Evolutionary conservation across 2,113 vertebrate species (phyloP).

Genomic region (Erpornis zantholeuca): DNA sequence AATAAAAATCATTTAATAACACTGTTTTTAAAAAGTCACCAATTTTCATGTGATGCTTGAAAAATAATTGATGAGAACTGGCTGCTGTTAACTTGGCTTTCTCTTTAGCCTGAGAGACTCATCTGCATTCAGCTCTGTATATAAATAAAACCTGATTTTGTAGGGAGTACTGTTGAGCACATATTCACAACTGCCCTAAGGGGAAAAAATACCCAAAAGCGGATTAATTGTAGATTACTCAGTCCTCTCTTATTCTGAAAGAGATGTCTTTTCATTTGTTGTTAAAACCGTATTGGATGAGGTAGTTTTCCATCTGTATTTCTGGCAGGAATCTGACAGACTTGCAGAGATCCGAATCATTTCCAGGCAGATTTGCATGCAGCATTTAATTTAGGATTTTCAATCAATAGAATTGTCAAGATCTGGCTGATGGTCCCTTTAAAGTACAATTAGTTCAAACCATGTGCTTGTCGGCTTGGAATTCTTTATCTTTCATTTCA

Average conservation of each 20-base stretch:
- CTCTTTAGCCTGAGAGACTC: neutral
- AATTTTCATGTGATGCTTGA: neutral
- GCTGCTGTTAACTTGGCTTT: neutral
- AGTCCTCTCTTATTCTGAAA: neutral
- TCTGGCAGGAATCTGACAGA: neutral
- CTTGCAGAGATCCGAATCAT: neutral
- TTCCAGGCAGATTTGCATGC: slow-evolving; percentile 19
- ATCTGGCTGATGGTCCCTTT: neutral
- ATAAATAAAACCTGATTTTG: slow-evolving; percentile 2
- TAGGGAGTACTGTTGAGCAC: neutral
- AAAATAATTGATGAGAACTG: slow-evolving; percentile 18
- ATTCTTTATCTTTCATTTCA: neutral
- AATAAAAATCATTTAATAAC: slow-evolving; percentile 13
- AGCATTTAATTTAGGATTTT: slow-evolving; percentile 34
- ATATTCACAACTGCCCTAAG: neutral
- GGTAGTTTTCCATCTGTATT: neutral
- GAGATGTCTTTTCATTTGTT: neutral
- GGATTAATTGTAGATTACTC: neutral
- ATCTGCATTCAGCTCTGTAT: neutral
- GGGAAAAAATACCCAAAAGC: neutral
- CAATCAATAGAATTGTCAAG: slow-evolving; percentile 20
- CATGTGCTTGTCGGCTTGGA: neutral
- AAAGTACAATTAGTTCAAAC: neutral
- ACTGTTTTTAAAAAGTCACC: neutral
- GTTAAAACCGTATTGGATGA: neutral